Evolutionary conservation across 2,888 invertebrate genomes (phyloP), one percentile per base, ranked within the genome.

Genomic region (Mythimna lalbum): DNA sequence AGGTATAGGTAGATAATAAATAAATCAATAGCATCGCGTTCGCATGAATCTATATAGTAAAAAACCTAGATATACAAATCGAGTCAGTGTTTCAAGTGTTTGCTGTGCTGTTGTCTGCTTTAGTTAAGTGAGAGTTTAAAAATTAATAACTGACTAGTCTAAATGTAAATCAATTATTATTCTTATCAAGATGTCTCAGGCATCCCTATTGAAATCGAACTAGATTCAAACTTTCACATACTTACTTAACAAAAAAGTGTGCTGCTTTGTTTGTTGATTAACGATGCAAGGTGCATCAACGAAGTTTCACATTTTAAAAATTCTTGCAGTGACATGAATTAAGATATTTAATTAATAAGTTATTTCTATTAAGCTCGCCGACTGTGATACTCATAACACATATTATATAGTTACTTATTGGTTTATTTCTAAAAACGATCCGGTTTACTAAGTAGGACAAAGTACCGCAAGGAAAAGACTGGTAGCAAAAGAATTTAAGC

Each of bases 171-270:
- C 53, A 79, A 79, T 86, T 69, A 79, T 73, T 76, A 84, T 82
- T 87, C 76, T 79, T 80, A 85, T 73, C 78, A 84, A 86, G 71
- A 83, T 83, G 82, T 82, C 78, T 77, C 83, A 79, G 84, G 73
- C 82, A 84, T 85, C 81, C 76, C 82, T 89, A 91, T 90, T 90
- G 86, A 89, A 90, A 91, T 86, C 86, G 88, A 88, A 88, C 82
- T 86, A 87, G 87, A 86, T 89, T 85, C 78, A 87, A 92, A 94
- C 95, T 95, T 95, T 95, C 95, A 92, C 94, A 86, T 77, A 63
- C 73, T 79, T 77, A 63, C 73, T 79, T 57, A 88, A 89, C 87
- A 91, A 92, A 90, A 92, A 91, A 90, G 91, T 90, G 84, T 87
- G 89, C 86, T 88, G 89, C 90, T 91, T 91, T 92, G 92, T 92